Evolutionary conservation across 2,797 vertebrate genomes (phyloP).

Genomic region (Craterocephalus amniculus): DNA sequence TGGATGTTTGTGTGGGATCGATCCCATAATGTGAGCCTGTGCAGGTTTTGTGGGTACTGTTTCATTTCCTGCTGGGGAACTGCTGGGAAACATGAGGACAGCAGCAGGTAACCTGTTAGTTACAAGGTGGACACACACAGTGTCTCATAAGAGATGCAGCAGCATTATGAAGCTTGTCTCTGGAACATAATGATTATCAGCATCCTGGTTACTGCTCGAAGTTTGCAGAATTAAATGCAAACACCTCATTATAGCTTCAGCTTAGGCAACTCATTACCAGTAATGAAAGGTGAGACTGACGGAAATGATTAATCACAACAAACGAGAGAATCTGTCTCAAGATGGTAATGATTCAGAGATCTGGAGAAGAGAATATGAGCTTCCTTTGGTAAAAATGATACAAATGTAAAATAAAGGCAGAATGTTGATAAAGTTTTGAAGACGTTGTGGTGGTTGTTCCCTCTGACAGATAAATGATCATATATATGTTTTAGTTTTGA

Average conservation of each 20-base stretch:
- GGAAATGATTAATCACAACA: not conserved
- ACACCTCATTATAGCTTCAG: not conserved
- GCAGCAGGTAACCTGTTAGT: slow-evolving; percentile 29
- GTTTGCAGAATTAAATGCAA: not conserved
- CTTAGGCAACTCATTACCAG: not conserved
- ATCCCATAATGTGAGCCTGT: slow-evolving; percentile 31
- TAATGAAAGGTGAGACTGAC: not conserved
- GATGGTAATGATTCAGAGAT: not conserved
- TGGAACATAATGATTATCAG: not conserved
- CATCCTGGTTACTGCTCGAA: not conserved
- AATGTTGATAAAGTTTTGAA: too few species aligned
- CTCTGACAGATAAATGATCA: not conserved
- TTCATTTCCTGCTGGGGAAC: slow-evolving; percentile 46
- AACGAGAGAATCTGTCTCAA: not conserved
- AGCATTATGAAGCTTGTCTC: not conserved
- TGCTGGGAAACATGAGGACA: slow-evolving; percentile 22
- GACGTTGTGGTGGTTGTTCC: not conserved
- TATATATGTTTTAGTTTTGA: too few species aligned
- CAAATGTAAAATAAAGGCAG: too few species aligned
- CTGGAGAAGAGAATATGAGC: too few species aligned
- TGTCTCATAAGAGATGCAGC: not conserved
- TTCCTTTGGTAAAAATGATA: not conserved
- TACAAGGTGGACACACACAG: not conserved
- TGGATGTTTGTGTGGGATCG: not conserved
- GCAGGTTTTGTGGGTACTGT: slow-evolving; percentile 23